Percentiles rank a stretch among this genome's conserved stretches.
These are phyloP conservation scores for Oryzias melastigma DNA, from an alignment of 2,113 vertebrate species.

Conservation along the genomic window DNA sequence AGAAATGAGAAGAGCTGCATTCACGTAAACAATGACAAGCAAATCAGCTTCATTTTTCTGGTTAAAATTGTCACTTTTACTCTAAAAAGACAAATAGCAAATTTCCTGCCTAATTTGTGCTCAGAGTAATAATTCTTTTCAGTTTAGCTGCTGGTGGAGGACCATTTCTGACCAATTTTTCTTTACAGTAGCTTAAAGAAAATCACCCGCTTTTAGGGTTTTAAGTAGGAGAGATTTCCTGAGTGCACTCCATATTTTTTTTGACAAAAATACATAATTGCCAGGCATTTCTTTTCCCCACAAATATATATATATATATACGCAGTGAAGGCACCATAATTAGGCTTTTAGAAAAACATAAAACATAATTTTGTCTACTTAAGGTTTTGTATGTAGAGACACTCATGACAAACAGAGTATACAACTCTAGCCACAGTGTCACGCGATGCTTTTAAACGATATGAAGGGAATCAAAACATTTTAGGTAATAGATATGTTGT, in stretches of 20 bases:
- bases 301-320: slow-evolving; percentile 16
- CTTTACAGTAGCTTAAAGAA: neutral
- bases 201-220: neutral
- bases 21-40: slow-evolving; percentile 28
- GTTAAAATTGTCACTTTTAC: neutral
- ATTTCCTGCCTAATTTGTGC: neutral
- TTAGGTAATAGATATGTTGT: too few relatives aligned
- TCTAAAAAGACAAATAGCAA: neutral
- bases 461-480: too few relatives aligned
- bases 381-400: slow-evolving; percentile 10
- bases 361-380: slow-evolving; percentile 1
- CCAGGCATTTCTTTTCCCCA: slow-evolving; percentile 11
- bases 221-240: slow-evolving; percentile 17
- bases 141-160: neutral
- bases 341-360: slow-evolving; percentile 4
- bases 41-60: neutral
- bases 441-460: too few relatives aligned
- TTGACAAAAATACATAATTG: slow-evolving; percentile 19
- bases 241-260: slow-evolving; percentile 2
- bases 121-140: neutral
- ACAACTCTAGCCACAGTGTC: too few relatives aligned
- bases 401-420: too few relatives aligned
- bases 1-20: slow-evolving; percentile 11
- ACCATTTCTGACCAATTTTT: neutral
- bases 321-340: slow-evolving; percentile 22